These are phyloP conservation scores for Ochotona princeps DNA, from an alignment of 2,113 vertebrate species.

Conservation along the genomic window DNA sequence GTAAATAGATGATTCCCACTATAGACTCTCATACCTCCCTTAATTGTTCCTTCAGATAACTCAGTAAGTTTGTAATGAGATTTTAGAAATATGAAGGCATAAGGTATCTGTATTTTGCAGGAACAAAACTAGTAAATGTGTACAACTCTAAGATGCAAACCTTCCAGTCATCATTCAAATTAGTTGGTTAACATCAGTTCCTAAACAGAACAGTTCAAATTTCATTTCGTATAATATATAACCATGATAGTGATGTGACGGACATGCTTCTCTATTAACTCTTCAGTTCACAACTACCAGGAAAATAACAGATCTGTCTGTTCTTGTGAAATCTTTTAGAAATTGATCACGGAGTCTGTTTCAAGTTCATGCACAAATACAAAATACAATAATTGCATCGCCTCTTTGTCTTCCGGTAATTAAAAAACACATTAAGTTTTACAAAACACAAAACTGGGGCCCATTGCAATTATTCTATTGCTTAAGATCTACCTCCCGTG, in stretches of 20 bases:
- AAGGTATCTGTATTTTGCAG: background rate
- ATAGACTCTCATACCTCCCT: background rate
- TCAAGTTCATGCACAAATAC: background rate
- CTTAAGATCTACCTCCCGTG: too few species aligned
- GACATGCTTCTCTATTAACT: background rate
- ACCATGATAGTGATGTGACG: background rate
- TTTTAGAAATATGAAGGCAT: background rate
- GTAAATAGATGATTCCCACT: background rate
- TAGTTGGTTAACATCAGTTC: background rate
- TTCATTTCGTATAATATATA: background rate
- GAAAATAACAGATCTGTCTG: background rate
- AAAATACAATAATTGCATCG: background rate
- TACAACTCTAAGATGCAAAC: background rate
- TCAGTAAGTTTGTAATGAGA: background rate
- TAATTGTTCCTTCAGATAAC: slow-evolving; percentile 13
- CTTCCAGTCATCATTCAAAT: background rate
- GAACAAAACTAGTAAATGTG: background rate
- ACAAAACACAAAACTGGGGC: background rate
- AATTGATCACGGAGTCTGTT: background rate
- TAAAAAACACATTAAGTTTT: background rate
- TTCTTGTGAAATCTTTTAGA: background rate
- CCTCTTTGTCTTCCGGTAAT: background rate
- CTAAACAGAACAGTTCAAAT: background rate
- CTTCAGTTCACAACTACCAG: background rate
- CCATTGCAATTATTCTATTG: too few species aligned